Conservation (phyloP, 2,113 vertebrate genomes). For the Trichechus manatus region DNA sequence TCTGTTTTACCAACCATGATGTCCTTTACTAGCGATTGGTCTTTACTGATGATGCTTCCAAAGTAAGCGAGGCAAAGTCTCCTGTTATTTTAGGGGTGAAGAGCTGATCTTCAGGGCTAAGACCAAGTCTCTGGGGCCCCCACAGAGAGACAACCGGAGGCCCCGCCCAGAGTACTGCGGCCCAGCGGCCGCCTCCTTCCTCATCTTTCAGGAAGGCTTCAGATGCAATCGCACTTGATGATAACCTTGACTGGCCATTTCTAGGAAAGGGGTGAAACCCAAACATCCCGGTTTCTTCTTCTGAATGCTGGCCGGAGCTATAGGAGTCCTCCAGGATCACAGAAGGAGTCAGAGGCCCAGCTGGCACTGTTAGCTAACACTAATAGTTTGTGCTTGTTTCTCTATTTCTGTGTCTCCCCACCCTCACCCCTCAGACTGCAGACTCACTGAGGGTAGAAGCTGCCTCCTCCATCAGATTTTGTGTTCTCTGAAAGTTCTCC, state of each 20-base stretch:
- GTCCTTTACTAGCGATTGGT: not conserved
- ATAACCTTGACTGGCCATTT: not conserved
- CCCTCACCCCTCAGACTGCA: not conserved
- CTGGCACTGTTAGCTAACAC: not conserved
- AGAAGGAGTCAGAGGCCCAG: not conserved
- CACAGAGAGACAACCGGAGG: not conserved
- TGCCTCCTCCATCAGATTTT: not conserved
- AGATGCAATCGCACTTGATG: fast-evolving
- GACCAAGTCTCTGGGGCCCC: not conserved
- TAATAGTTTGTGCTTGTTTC: not conserved
- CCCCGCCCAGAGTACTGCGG: not conserved
- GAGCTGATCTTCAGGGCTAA: not conserved
- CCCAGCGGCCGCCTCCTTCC: not conserved
- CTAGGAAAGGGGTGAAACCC: not conserved
- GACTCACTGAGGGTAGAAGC: not conserved
- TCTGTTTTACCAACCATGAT: not conserved
- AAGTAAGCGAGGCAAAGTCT: not conserved
- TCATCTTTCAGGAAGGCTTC: not conserved
- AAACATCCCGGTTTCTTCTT: not conserved
- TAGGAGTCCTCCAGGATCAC: not conserved
- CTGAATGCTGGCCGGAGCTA: not conserved
- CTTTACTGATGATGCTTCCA: not conserved
- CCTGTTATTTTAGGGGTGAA: not conserved
- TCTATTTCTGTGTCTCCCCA: not conserved
- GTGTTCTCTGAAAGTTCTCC: not conserved